Conservation (phyloP, 2,113 vertebrate genomes). For the Leptodactylus fuscus region DNA sequence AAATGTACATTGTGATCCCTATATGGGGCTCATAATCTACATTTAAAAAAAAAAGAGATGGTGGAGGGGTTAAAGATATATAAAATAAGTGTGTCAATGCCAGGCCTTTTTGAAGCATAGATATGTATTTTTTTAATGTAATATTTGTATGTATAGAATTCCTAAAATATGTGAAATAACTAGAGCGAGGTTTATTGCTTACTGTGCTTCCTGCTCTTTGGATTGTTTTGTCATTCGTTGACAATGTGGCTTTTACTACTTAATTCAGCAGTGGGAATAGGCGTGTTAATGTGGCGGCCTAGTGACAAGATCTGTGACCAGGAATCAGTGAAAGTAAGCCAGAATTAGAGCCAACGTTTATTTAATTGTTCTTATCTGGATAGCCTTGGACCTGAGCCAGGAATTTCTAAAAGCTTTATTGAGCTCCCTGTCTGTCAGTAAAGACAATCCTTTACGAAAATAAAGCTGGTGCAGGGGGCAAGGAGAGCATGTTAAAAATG, state of each 20-base stretch:
- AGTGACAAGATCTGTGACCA: not conserved
- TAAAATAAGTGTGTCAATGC: too few species aligned
- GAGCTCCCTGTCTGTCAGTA: conserved; percentile 16
- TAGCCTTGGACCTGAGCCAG: not conserved
- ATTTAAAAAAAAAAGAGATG: too few species aligned
- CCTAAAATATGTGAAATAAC: too few species aligned
- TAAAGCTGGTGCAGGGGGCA: conserved; percentile 19
- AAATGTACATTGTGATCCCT: too few species aligned
- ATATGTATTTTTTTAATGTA: too few species aligned
- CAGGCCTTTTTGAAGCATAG: too few species aligned
- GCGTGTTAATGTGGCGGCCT: not conserved
- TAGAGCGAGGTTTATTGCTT: too few species aligned
- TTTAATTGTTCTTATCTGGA: conserved; percentile 34
- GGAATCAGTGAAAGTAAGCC: not conserved
- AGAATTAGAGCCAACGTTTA: not conserved
- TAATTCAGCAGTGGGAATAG: not conserved
- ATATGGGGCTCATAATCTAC: too few species aligned
- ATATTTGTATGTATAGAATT: too few species aligned
- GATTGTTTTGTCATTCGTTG: not conserved
- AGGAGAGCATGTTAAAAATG: not conserved
- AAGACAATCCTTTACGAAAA: conserved; percentile 28
- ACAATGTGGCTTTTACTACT: not conserved
- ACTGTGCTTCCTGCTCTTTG: not conserved
- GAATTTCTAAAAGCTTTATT: conserved; percentile 25
- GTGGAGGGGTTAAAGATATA: too few species aligned